These are phyloP conservation scores for Channa argus DNA, from an alignment of 2,113 vertebrate genomes.

Conservation along the genomic window DNA sequence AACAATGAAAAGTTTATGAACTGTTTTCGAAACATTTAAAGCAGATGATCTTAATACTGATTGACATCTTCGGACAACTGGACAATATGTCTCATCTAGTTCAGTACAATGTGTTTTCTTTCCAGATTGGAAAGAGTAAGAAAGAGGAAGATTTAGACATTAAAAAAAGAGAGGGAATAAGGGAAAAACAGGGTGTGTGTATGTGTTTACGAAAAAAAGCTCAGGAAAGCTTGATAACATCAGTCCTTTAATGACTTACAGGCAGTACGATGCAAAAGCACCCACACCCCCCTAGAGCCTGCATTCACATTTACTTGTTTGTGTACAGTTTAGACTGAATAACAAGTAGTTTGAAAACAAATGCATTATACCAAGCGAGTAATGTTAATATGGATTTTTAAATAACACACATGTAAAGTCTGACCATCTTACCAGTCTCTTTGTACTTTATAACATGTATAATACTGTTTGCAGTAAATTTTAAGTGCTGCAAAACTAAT, in stretches of 20 bases:
- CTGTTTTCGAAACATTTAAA: neutral
- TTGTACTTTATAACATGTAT: neutral
- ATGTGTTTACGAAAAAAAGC: slow-evolving; percentile 55
- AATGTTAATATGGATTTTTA: slow-evolving; percentile 22
- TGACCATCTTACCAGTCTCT: slow-evolving; percentile 11
- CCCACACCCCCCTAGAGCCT: slow-evolving; percentile 23
- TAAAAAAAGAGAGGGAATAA: slow-evolving; percentile 15
- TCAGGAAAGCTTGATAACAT: slow-evolving; percentile 78
- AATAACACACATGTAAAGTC: slow-evolving; percentile 19
- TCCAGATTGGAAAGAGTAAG: slow-evolving; percentile 26
- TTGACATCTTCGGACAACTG: slow-evolving; percentile 8
- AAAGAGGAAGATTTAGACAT: slow-evolving; percentile 32
- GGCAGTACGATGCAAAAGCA: slow-evolving; percentile 56
- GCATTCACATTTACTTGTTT: slow-evolving; percentile 54
- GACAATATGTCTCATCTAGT: neutral
- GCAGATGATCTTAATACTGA: neutral
- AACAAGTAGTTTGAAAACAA: slow-evolving; percentile 33
- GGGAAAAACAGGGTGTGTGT: neutral
- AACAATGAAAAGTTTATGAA: no score
- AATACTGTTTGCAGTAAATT: neutral
- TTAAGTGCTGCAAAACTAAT: slow-evolving; percentile 45
- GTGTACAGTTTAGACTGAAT: slow-evolving; percentile 41
- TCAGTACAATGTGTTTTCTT: slow-evolving; percentile 16
- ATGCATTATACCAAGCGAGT: neutral
- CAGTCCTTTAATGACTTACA: slow-evolving; percentile 79